A percentile compares a stretch with the other conserved stretches of the same genome.
phyloP scores from a whole-genome alignment of 2,888 invertebrate genomes.

The Drosophila peninsularis region DNA sequence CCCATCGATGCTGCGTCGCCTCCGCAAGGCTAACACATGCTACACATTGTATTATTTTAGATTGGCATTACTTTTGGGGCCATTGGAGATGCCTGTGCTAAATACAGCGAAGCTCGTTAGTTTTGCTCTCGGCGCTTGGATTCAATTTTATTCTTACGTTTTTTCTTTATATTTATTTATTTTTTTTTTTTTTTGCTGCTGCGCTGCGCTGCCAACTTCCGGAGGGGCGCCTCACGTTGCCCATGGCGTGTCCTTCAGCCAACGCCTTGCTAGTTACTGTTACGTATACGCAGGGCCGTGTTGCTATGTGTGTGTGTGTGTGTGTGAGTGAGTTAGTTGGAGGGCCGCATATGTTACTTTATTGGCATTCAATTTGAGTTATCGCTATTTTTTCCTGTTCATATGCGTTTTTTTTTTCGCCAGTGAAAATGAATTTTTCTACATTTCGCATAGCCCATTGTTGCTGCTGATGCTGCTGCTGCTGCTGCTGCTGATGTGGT shows the following conservation, averaged over 20 bases:
- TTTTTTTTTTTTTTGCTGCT: conserved; percentile 14
- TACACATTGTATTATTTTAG: conserved; percentile 72
- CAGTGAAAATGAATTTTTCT: conserved; percentile 71
- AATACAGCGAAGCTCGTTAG: conserved; percentile 75
- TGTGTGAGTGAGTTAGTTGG: conserved; percentile 42
- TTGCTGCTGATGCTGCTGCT: conserved; percentile 30
- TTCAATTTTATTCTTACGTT: conserved; percentile 44
- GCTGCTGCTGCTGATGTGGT: not conserved
- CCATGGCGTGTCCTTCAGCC: conserved; percentile 63
- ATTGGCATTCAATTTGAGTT: conserved; percentile 83
- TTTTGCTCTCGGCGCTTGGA: conserved; percentile 64
- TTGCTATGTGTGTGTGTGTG: conserved; percentile 24
- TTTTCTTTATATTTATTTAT: conserved; percentile 23
- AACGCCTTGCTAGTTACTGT: conserved; percentile 70
- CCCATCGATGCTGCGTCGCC: conserved; percentile 36
- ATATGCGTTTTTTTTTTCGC: conserved; percentile 59
- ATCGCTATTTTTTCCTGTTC: conserved; percentile 81
- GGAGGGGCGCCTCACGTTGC: conserved; percentile 48
- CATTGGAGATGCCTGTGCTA: conserved; percentile 57
- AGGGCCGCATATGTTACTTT: conserved; percentile 80
- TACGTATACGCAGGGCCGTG: conserved; percentile 54
- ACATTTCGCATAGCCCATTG: conserved; percentile 60
- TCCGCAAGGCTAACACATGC: conserved; percentile 45
- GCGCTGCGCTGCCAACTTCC: conserved; percentile 60
- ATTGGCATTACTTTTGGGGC: conserved; percentile 72